phyloP scores from a whole-genome alignment of 2,797 vertebrate species.

The Rhinella marina region DNA sequence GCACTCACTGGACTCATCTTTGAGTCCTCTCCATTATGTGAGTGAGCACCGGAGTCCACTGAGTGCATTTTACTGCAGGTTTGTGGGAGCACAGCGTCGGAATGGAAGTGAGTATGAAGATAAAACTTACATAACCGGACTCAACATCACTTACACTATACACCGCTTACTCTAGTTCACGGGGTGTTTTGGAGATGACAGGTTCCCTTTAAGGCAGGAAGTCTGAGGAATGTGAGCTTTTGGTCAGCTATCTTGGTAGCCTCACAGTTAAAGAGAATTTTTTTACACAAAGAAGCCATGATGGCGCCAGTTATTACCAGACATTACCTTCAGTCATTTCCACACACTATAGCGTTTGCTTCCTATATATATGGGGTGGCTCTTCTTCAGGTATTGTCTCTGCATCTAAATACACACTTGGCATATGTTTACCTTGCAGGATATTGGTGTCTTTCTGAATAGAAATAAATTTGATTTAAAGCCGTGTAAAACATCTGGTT shows the following conservation, averaged over 20 bases:
- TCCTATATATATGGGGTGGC: neutral
- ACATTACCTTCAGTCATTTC: neutral
- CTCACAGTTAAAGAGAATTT: neutral
- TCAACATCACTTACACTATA: too few relatives aligned
- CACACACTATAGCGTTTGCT: neutral
- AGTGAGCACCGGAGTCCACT: too few relatives aligned
- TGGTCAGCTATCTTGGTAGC: neutral
- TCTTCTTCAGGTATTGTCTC: neutral
- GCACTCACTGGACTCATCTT: too few relatives aligned
- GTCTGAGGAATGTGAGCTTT: neutral
- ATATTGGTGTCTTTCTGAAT: neutral
- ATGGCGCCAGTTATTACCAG: neutral
- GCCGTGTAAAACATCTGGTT: slow-evolving; percentile 31
- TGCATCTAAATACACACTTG: neutral
- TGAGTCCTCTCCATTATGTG: too few relatives aligned
- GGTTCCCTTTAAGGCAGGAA: too few relatives aligned
- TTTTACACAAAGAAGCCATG: neutral
- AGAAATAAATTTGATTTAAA: slow-evolving; percentile 9
- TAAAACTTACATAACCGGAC: too few relatives aligned
- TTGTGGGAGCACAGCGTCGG: too few relatives aligned
- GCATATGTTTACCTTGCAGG: neutral
- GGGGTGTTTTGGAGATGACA: too few relatives aligned
- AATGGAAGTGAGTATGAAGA: too few relatives aligned
- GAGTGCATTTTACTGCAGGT: too few relatives aligned
- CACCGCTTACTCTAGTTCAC: too few relatives aligned